These are phyloP conservation scores for Philopotamus ludificatus DNA, from an alignment of 1,140 invertebrate species.

Conservation along the genomic window DNA sequence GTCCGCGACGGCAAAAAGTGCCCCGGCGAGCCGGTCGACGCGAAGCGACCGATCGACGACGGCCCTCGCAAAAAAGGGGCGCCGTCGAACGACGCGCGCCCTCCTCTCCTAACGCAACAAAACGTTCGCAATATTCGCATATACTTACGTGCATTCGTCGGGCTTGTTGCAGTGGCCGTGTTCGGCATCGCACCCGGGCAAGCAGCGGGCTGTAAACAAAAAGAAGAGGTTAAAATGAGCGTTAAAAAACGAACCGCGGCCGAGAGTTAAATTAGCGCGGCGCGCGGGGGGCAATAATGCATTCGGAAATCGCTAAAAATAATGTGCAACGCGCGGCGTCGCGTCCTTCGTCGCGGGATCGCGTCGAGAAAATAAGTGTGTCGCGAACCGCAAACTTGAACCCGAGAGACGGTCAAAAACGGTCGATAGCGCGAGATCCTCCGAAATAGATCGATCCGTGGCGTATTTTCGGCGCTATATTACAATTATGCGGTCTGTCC, in stretches of 20 bases:
- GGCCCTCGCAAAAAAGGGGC: conserved; percentile 24
- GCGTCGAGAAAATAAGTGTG: no score
- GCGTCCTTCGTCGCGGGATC: conserved; percentile 7
- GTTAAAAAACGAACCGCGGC: conserved; percentile 45
- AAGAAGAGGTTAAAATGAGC: conserved; percentile 55
- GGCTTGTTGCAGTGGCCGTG: conserved; percentile 90
- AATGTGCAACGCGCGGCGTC: conserved; percentile 16
- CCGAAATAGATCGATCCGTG: not conserved
- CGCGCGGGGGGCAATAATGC: conserved; percentile 39
- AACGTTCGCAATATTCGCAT: no score
- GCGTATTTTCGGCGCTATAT: not conserved
- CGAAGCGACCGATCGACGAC: conserved; percentile 7
- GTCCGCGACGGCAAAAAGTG: conserved; percentile 15
- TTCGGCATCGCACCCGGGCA: conserved; percentile 83
- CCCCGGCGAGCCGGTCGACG: conserved; percentile 1
- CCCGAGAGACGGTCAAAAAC: no score
- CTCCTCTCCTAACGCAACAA: no score
- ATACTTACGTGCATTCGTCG: conserved; percentile 94
- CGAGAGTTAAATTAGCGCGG: conserved; percentile 33
- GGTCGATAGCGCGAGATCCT: not conserved
- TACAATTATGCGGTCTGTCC: not conserved
- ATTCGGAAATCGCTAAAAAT: conserved; percentile 38
- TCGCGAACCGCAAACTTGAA: no score
- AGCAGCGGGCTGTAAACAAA: conserved; percentile 80
- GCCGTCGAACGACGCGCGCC: conserved; percentile 10